Evolutionary conservation across 2,797 vertebrate species (phyloP), one percentile per base, ranked within the genome.

Genomic region (Sphaeramia orbicularis): DNA sequence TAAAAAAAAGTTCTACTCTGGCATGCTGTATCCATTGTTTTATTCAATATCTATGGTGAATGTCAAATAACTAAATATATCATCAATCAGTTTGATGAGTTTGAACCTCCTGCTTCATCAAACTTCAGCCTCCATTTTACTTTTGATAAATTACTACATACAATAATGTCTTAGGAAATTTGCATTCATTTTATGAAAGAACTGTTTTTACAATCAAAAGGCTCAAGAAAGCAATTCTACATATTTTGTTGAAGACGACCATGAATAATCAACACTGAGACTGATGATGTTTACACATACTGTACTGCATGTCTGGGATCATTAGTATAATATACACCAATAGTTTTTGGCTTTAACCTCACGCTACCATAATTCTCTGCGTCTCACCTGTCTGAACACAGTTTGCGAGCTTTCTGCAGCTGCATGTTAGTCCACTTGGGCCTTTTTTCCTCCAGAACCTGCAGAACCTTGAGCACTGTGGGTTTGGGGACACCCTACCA

Each of bases 401-500:
- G 73, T 85, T 93, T 96, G 51, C 92, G 95, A 72, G 97, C 95
- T 82, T 96, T 97, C 88, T 95, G 93, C 83, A 99, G 89, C 74
- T 99, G 96, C 68, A 84, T 79, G 80, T 93, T 92, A 70, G 92
- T 96, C 96, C 96, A 99, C 74, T 96, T 96, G 65, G 97, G 96
- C 80, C 91, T 93, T 71, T 94, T 93, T 69, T 94, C 95, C 74
- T 98, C 96, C 61, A 98, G 93, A 74, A 78, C 91, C 88, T 96
- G 95, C 67, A 97, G 90, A 43, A 97, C 94, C 89, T 95, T 96
- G 62, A 94, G 96, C 51, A 95, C 91, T 52, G 91, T 86, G 62
- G 95, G 94, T 85, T 96, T 96, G 61, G 95, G 93, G 80, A 92
- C 91, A 50, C 90, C 93, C 87, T 91, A 73, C 10, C 38, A 53